Conservation (phyloP, 2,113 vertebrate species). For the Narcine bancroftii region DNA sequence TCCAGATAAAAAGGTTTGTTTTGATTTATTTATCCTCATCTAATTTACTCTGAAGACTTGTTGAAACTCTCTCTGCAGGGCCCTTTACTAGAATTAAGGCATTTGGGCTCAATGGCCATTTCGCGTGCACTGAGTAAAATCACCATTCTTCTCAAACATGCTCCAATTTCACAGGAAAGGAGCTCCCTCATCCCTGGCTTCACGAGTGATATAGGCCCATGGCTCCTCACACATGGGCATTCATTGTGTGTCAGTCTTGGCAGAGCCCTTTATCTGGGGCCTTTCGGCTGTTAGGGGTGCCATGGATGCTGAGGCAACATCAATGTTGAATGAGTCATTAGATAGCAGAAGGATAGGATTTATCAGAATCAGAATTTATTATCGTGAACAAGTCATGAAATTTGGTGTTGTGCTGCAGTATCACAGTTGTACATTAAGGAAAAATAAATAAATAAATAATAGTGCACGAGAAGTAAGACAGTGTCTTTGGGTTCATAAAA, state of each 20-base stretch:
- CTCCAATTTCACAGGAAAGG: neutral
- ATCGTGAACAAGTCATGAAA: no score
- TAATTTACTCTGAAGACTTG: neutral
- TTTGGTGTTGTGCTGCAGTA: no score
- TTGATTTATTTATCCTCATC: neutral
- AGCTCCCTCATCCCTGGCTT: neutral
- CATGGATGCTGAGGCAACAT: neutral
- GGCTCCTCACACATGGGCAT: neutral
- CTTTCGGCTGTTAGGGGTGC: neutral
- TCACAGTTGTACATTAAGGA: no score
- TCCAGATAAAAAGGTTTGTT: conserved; percentile 83
- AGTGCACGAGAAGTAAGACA: no score
- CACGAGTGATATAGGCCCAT: neutral
- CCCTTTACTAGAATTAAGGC: neutral
- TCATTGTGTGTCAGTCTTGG: neutral
- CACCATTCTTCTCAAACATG: neutral
- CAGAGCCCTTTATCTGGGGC: neutral
- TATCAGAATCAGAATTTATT: no score
- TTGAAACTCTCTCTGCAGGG: no score
- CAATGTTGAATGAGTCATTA: no score
- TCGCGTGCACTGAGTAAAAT: neutral
- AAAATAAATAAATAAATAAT: no score
- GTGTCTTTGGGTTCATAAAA: no score
- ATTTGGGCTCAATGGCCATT: neutral
- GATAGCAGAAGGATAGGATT: no score